Conservation (phyloP, 1,140 invertebrate species). For the Zaprionus tsacasi region DNA sequence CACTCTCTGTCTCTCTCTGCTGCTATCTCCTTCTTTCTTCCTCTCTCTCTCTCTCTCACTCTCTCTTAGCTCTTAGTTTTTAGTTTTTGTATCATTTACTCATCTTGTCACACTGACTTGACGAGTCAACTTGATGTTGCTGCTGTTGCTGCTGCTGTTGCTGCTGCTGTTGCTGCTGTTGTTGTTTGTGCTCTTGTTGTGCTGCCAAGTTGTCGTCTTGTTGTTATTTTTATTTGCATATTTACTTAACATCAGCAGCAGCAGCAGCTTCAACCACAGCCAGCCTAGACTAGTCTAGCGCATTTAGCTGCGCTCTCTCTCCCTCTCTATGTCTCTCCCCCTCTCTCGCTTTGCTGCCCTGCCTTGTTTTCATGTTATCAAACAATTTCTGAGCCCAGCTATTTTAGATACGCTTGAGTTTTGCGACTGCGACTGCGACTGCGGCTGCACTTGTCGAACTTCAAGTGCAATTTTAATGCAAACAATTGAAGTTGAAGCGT, state of each 20-base stretch:
- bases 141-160: slow-evolving; percentile 21
- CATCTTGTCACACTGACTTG: slow-evolving; percentile 71
- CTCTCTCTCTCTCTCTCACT: slow-evolving; percentile 13
- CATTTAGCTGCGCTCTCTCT: slow-evolving; percentile 33
- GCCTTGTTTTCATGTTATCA: slow-evolving; percentile 56
- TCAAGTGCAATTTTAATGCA: slow-evolving; percentile 81
- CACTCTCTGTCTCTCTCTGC: neutral
- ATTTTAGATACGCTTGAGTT: slow-evolving; percentile 71
- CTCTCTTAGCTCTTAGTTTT: neutral
- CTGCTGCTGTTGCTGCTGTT: slow-evolving; percentile 23
- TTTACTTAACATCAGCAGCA: slow-evolving; percentile 70
- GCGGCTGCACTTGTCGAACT: slow-evolving; percentile 66
- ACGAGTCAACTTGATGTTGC: slow-evolving; percentile 21
- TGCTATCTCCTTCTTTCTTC: neutral
- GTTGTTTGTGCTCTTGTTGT: slow-evolving; percentile 22
- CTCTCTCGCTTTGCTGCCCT: no score
- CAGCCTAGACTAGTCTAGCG: slow-evolving; percentile 1
- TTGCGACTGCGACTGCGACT: slow-evolving; percentile 43
- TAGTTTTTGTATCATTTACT: slow-evolving; percentile 65
- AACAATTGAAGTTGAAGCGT: slow-evolving; percentile 81
- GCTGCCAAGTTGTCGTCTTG: slow-evolving; percentile 61
- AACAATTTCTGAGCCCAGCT: slow-evolving; percentile 71
- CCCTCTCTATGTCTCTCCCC: neutral
- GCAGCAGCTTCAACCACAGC: slow-evolving; percentile 32
- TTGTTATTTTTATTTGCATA: slow-evolving; percentile 78